Evolutionary conservation across 2,113 vertebrate species (phyloP), one percentile per base, ranked within the genome.

Genomic region (Halichoerus grypus): DNA sequence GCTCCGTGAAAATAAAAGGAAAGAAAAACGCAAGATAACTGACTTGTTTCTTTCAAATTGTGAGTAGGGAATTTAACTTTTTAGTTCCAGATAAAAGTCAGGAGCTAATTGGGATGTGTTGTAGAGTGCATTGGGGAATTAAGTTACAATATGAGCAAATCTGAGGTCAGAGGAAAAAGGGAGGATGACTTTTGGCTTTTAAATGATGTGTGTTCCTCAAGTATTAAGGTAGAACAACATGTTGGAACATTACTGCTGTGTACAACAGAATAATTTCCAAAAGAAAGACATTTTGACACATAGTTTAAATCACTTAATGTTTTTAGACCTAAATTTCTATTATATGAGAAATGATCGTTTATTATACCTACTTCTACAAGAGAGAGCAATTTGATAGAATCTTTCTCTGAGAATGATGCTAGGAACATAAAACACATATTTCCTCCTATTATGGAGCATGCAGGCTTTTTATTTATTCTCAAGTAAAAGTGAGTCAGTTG

Each of bases 1-100:
- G 51, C 57, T 80, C 63, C 61, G 7, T 59, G 81, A 92, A 97
- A 96, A 71, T 16, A 80, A 76, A 93, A 93, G 15, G 59, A 39
- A 59, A 86, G 28, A 65, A 51, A 76, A 36, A 74, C 12, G 92
- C 21, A 87, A 69, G 83, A 91, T 67, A 88, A 18, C 13, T 65
- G 26, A n/a, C 80, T 89, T 59, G 21, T 61, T 92, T 96, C 53
- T 81, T 55, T 97, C 6, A 28, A 28, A 42, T 85, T 77, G 2
- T 95, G 55, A 94, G n/a, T 53, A 26, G 28, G 24, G 61, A 88
- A 59, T 83, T 80, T 36, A 72, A 67, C 24, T 83, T 96, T 33
- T 95, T 33, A 19, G 12, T 87, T 11, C 31, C 61, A 92, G 26
- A 51, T 31, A 18, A 69, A 81, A 94, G 18, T 22, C 55, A 72